Evolutionary conservation across 2,888 invertebrate genomes (phyloP).

Genomic region (Dorcus parallelipipedus): DNA sequence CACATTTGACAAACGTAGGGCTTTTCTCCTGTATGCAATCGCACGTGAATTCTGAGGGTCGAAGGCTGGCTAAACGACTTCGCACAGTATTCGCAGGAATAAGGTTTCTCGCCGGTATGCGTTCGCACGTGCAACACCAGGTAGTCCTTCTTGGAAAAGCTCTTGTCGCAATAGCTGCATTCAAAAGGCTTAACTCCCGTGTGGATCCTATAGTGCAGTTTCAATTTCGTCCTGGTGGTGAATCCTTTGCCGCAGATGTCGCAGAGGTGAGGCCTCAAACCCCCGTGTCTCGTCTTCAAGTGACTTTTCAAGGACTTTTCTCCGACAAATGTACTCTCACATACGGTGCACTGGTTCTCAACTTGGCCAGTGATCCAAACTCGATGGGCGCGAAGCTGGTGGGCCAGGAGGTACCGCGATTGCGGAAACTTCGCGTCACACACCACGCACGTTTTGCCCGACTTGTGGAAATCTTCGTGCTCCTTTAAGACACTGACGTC

Average conservation of each 20-base stretch:
- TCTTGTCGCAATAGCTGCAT: conserved; percentile 40
- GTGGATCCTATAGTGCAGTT: conserved; percentile 40
- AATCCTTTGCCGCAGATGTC: conserved; percentile 44
- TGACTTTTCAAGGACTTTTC: conserved; percentile 47
- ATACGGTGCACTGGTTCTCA: conserved; percentile 40
- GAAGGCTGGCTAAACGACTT: conserved; percentile 42
- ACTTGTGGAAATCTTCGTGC: conserved; percentile 48
- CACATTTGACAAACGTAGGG: conserved; percentile 50
- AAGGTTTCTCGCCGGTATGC: conserved; percentile 61
- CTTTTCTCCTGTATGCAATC: conserved; percentile 47
- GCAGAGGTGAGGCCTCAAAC: conserved; percentile 34
- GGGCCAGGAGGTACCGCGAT: conserved; percentile 33
- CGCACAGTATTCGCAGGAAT: conserved; percentile 52
- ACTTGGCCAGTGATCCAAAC: conserved; percentile 46
- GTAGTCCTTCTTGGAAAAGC: conserved; percentile 45
- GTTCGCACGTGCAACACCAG: conserved; percentile 60
- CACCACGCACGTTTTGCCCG: conserved; percentile 46
- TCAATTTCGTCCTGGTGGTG: conserved; percentile 37
- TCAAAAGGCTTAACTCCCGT: conserved; percentile 41
- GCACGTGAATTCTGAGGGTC: conserved; percentile 38
- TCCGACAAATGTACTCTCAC: conserved; percentile 36
- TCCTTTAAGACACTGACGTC: conserved; percentile 46
- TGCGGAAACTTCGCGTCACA: conserved; percentile 47
- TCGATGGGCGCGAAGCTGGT: conserved; percentile 36
- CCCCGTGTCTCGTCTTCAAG: conserved; percentile 37